These are phyloP conservation scores for Tenthredo livida DNA, from an alignment of 2,888 invertebrate species.

Conservation along the genomic window DNA sequence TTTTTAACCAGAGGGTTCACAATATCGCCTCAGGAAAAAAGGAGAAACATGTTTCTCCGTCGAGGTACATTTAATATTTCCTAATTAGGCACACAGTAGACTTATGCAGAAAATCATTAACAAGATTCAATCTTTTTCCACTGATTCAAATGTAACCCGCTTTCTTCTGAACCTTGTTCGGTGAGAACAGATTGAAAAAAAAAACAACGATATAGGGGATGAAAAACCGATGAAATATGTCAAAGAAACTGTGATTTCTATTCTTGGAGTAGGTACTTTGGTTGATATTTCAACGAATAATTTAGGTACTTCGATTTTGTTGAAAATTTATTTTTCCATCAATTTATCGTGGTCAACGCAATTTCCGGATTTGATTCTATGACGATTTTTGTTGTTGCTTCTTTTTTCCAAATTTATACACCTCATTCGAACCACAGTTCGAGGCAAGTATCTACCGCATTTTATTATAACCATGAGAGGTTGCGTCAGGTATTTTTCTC, in stretches of 20 bases:
- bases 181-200: too few species aligned
- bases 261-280: not conserved
- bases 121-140: too few species aligned
- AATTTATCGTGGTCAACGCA: not conserved
- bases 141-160: too few species aligned
- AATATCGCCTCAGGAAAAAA: too few species aligned
- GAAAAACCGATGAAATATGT: too few species aligned
- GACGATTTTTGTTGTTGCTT: not conserved
- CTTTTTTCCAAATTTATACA: not conserved
- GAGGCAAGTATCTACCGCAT: not conserved
- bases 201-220: too few species aligned
- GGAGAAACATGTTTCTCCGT: too few species aligned
- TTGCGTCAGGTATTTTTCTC: not conserved
- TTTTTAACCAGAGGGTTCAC: not conserved
- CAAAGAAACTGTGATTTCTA: too few species aligned
- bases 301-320: not conserved
- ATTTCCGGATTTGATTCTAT: not conserved
- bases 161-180: too few species aligned
- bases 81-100: too few species aligned
- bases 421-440: not conserved
- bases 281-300: not conserved
- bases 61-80: too few species aligned
- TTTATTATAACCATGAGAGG: not conserved
- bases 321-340: not conserved
- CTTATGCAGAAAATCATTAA: too few species aligned